Conservation (phyloP, 2,113 vertebrate genomes). For the Litocranius walleri region DNA sequence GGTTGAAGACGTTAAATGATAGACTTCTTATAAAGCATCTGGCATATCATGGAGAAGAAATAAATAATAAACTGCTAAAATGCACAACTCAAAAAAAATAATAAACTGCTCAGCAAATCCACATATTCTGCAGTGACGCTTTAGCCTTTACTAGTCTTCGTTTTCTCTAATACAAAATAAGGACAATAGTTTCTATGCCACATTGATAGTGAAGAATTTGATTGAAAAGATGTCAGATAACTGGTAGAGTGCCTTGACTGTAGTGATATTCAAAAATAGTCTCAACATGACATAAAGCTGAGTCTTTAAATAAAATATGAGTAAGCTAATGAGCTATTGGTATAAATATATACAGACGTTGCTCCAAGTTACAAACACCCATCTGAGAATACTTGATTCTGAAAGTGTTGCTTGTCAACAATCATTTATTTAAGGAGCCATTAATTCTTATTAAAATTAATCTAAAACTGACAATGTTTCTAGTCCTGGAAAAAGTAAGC, state of each 20-base stretch:
- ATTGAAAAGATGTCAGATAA: background rate
- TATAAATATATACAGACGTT: conserved; percentile 28
- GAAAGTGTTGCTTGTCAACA: conserved; percentile 52
- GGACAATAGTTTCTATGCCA: background rate
- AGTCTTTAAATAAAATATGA: conserved; percentile 52
- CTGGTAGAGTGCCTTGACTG: background rate
- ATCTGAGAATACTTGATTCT: conserved; percentile 39
- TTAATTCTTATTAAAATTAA: conserved; percentile 61
- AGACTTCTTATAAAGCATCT: background rate
- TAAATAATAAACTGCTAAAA: background rate
- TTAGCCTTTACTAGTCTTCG: background rate
- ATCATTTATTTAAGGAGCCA: conserved; percentile 30
- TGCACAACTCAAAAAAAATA: background rate
- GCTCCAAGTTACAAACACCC: conserved; percentile 30
- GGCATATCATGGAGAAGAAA: background rate
- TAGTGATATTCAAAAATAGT: background rate
- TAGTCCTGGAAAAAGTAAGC: conserved; percentile 39
- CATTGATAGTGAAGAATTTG: background rate
- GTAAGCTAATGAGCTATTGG: conserved; percentile 30
- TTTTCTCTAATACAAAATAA: background rate
- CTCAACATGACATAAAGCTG: background rate
- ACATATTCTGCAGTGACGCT: background rate
- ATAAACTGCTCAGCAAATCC: background rate
- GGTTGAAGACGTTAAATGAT: background rate
- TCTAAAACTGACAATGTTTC: conserved; percentile 50